A percentile compares a stretch with the other conserved stretches of the same genome.
Evolutionary conservation across 2,113 vertebrate genomes (phyloP).

Genomic region (Poecile atricapillus): DNA sequence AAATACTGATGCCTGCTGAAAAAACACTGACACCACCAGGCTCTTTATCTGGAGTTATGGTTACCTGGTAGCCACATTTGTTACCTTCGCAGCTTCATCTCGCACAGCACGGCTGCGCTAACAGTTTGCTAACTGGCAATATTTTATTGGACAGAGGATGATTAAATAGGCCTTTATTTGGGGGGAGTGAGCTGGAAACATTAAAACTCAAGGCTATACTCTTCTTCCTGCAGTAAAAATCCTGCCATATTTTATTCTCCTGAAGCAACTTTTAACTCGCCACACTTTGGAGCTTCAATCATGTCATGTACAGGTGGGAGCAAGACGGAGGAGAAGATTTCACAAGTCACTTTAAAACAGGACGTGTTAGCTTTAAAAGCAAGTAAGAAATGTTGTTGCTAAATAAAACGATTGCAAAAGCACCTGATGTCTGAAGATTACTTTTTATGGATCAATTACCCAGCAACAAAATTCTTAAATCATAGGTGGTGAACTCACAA

Average conservation of each 20-base stretch:
- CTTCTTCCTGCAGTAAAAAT: conserved; percentile 26
- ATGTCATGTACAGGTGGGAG: conserved; percentile 59
- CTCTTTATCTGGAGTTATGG: conserved; percentile 51
- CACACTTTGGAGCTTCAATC: conserved; percentile 48
- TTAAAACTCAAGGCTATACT: conserved; percentile 59
- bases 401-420: conserved; percentile 47
- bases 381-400: conserved; percentile 56
- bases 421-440: conserved; percentile 49
- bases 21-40: conserved; percentile 23
- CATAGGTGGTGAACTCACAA: conserved; percentile 44
- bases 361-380: conserved; percentile 64
- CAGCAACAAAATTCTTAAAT: conserved; percentile 59
- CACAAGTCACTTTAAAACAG: conserved; percentile 65
- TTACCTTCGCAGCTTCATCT: conserved; percentile 32
- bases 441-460: conserved; percentile 65
- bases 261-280: conserved; percentile 57
- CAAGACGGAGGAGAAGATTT: conserved; percentile 63
- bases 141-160: conserved; percentile 58
- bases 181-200: conserved; percentile 50
- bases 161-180: conserved; percentile 64
- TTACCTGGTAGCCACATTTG: conserved; percentile 43
- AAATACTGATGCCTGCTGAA: conserved; percentile 38
- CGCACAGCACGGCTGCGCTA: background rate
- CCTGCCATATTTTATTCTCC: conserved; percentile 42
- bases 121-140: conserved; percentile 57